Conservation (phyloP, 2,797 vertebrate genomes). For the Diplodus puntazzo region DNA sequence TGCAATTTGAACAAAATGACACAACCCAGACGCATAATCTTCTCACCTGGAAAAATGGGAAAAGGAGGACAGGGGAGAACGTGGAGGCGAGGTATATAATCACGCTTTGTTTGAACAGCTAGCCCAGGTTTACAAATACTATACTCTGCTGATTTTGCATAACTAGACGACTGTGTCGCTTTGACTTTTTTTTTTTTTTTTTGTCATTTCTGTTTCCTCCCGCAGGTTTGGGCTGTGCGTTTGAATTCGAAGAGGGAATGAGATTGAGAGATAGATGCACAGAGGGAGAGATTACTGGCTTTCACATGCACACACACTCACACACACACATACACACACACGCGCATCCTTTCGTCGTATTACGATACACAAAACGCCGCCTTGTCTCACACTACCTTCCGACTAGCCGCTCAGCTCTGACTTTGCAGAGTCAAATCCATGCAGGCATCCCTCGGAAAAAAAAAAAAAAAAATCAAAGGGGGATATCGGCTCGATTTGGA, state of each 20-base stretch:
- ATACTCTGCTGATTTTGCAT: constrained; percentile 67
- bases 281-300: constrained; percentile 57
- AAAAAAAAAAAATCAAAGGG: constrained; percentile 92
- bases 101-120: constrained; percentile 63
- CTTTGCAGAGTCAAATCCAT: constrained; percentile 93
- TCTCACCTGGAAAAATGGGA: constrained; percentile 73
- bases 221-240: constrained; percentile 31
- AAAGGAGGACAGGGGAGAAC: constrained; percentile 49
- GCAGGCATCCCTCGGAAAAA: constrained; percentile 88
- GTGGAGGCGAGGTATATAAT: constrained; percentile 64
- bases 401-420: constrained; percentile 80
- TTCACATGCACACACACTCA: constrained; percentile 1
- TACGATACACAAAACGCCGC: constrained; percentile 91
- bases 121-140: constrained; percentile 55
- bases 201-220: neutral
- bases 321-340: neutral
- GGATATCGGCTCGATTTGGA: constrained; percentile 92
- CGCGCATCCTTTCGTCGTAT: constrained; percentile 42
- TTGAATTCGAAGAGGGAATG: constrained; percentile 38
- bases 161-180: constrained; percentile 50
- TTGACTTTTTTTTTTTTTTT: constrained; percentile 19
- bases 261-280: constrained; percentile 25
- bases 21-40: constrained; percentile 71
- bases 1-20: constrained; percentile 78
- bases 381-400: constrained; percentile 69